These are phyloP conservation scores for Papilio dardanus DNA, from an alignment of 1,140 invertebrate species.

Conservation along the genomic window DNA sequence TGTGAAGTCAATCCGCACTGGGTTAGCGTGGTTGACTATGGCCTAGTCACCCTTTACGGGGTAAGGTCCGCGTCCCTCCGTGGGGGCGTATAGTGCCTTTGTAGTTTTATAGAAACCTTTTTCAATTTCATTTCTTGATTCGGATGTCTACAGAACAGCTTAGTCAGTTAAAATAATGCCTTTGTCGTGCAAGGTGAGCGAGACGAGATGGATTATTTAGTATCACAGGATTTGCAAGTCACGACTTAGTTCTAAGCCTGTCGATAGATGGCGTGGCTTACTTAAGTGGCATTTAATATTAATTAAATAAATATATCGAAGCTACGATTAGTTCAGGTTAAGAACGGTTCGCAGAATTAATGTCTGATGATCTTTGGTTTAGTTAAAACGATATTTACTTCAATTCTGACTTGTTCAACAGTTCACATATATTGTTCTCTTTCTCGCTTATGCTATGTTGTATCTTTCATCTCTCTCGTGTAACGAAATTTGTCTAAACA, in stretches of 20 bases:
- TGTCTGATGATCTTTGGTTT: neutral
- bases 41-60: no score
- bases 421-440: neutral
- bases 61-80: no score
- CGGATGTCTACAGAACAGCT: neutral
- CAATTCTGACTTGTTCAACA: neutral
- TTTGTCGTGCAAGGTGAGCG: conserved; percentile 18
- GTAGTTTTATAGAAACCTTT: neutral
- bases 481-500: neutral
- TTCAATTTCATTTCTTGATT: neutral
- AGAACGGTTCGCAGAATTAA: neutral
- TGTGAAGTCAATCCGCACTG: no score
- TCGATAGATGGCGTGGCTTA: conserved; percentile 16
- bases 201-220: neutral
- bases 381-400: neutral
- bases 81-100: no score
- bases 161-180: conserved; percentile 16
- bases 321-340: neutral
- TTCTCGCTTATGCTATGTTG: neutral
- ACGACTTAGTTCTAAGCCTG: conserved; percentile 10
- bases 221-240: conserved; percentile 5
- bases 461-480: neutral
- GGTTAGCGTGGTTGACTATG: no score
- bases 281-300: neutral
- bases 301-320: neutral